Evolutionary conservation across 2,113 vertebrate genomes (phyloP), one percentile per base, ranked within the genome.

Genomic region (Pachyramphus minor): DNA sequence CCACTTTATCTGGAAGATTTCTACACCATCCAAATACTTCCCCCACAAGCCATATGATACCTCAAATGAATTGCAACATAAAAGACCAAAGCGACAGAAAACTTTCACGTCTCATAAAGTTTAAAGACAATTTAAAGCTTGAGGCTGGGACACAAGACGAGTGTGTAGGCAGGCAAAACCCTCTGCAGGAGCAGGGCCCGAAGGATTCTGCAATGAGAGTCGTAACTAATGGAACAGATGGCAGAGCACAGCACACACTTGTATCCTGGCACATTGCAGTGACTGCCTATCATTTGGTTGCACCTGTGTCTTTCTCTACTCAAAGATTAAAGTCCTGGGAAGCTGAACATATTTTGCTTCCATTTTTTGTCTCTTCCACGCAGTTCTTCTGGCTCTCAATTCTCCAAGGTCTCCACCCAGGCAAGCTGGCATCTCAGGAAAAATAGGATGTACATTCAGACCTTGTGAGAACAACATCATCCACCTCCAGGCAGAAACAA

Each of bases 341-440:
- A 97, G 93, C 90, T 80, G 93, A 96, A 97, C 91, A 95, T 93
- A 94, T 94, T 94, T 96, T 67, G 68, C 72, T 96, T 96, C 93
- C 94, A 84, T 93, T 95, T 96, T 94, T 92, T 94, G 27, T 82
- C 84, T 87, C 89, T 81, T 80, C 53, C 62, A 88, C 41, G 66
- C 47, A 39, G 85, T 81, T 93, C 31, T 23, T 80, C 79, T 92
- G 90, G 92, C 90, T 97, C 69, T 75, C 1, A 0, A 52, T 68
- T 89, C 89, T 91, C 77, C 0, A 3, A 93, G 91, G 91, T 73
- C 71, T 85, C 93, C 89, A 93, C 94, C 41, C 83, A 93, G 37
- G 33, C 89, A 92, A 94, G 89, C 91, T 87, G 84, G 79, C 83
- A 90, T 75, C 71, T 66, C 63, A 69, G 42, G 45, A 73, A 77